Evolutionary conservation across 1,140 invertebrate genomes (phyloP).

Genomic region (Tetragonula clypearis): DNA sequence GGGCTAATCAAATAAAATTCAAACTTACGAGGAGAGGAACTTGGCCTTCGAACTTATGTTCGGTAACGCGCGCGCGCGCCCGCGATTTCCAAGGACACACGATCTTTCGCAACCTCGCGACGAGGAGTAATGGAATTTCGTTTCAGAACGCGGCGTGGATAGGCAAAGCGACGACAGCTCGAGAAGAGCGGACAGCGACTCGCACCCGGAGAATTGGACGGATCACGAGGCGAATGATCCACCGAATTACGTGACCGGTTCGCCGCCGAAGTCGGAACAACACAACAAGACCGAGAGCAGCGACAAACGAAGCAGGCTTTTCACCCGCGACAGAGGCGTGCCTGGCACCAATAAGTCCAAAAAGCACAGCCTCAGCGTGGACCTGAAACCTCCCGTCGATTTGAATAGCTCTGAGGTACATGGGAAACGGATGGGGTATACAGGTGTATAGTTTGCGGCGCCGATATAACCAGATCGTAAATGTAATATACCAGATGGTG

Average conservation of each 20-base stretch:
- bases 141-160: slow-evolving; percentile 82
- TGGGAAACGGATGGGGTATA: background rate
- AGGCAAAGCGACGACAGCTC: slow-evolving; percentile 85
- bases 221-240: slow-evolving; percentile 84
- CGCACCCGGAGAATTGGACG: slow-evolving; percentile 84
- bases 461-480: too few relatives aligned
- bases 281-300: slow-evolving; percentile 68
- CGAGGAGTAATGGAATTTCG: slow-evolving; percentile 55
- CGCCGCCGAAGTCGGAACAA: slow-evolving; percentile 78
- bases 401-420: slow-evolving; percentile 78
- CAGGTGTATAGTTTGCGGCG: background rate
- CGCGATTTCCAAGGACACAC: background rate
- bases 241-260: slow-evolving; percentile 78
- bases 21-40: background rate
- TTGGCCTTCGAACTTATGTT: background rate
- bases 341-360: slow-evolving; percentile 86
- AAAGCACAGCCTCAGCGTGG: slow-evolving; percentile 87
- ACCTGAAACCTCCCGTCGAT: slow-evolving; percentile 77
- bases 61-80: background rate
- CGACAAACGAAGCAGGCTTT: slow-evolving; percentile 75
- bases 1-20: background rate
- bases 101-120: background rate
- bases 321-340: slow-evolving; percentile 79
- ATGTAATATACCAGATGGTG: too few relatives aligned
- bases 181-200: slow-evolving; percentile 85